Percentiles rank a stretch among this genome's conserved stretches.
Conservation (phyloP, 64 coral and sea anemone species). For the Montipora capricornis region DNA sequence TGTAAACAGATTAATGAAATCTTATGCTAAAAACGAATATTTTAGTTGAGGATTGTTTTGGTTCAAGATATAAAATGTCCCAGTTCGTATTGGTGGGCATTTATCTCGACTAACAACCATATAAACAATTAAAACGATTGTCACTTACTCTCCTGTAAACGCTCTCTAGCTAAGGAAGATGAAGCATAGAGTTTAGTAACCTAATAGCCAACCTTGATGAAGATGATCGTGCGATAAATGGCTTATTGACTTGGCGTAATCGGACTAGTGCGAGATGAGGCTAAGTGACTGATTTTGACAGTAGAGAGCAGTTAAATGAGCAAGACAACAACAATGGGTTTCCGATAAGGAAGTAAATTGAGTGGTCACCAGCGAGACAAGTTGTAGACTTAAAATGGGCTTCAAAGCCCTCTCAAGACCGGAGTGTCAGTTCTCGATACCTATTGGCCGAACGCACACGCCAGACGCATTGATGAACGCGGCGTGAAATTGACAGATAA, state of each 20-base stretch:
- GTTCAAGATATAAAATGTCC: background rate
- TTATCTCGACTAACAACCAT: background rate
- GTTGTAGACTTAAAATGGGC: constrained; percentile 36
- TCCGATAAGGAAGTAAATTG: constrained; percentile 42
- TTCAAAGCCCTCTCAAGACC: constrained; percentile 12
- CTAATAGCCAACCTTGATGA: constrained; percentile 26
- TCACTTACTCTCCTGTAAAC: constrained; percentile 15
- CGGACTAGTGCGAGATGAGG: background rate
- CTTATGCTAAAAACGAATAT: background rate
- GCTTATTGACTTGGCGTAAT: constrained; percentile 44
- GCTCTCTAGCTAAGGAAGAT: background rate
- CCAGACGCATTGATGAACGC: background rate
- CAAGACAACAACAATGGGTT: constrained; percentile 4
- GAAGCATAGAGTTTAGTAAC: background rate
- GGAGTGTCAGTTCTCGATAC: constrained; percentile 15
- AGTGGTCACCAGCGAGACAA: constrained; percentile 45
- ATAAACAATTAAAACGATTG: background rate
- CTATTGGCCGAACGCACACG: background rate
- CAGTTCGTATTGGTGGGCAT: background rate
- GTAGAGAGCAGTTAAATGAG: constrained; percentile 25
- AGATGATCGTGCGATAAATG: constrained; percentile 42
- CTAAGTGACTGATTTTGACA: constrained; percentile 41
- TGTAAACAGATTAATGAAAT: background rate
- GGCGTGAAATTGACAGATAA: constrained; percentile 3
- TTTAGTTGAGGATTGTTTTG: background rate